Evolutionary conservation across 2,797 vertebrate species (phyloP).

Genomic region (Microctenopoma lineatum): DNA sequence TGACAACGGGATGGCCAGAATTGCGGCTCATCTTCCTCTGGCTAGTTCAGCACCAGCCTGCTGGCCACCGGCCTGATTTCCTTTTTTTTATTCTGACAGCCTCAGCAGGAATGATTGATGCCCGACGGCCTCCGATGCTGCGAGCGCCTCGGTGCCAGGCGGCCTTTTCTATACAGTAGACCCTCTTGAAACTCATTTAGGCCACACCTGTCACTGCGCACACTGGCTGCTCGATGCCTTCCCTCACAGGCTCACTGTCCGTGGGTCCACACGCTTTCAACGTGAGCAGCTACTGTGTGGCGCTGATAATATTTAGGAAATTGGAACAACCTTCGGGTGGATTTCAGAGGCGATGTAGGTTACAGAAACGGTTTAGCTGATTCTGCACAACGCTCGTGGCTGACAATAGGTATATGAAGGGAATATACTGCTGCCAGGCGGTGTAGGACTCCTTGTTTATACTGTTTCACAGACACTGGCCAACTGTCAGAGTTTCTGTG

Average conservation of each 20-base stretch:
- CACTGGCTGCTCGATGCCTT: constrained; percentile 22
- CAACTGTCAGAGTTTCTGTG: not conserved
- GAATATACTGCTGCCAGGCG: not conserved
- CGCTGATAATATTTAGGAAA: constrained; percentile 40
- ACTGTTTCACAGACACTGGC: constrained; percentile 2
- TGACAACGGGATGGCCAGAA: constrained; percentile 73
- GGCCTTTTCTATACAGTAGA: constrained; percentile 36
- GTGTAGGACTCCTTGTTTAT: constrained; percentile 5
- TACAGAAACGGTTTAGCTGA: constrained; percentile 32
- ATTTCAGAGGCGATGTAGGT: constrained; percentile 27
- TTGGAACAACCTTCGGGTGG: constrained; percentile 37
- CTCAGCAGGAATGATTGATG: constrained; percentile 79
- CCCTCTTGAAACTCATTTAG: constrained; percentile 55
- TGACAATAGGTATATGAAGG: constrained; percentile 3
- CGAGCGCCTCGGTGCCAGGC: constrained; percentile 53
- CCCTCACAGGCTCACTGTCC: constrained; percentile 6
- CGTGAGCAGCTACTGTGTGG: constrained; percentile 34
- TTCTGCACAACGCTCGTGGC: constrained; percentile 5
- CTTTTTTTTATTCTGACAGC: constrained; percentile 57
- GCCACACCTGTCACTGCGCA: constrained; percentile 51
- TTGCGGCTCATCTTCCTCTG: constrained; percentile 69
- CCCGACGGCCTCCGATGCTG: constrained; percentile 60
- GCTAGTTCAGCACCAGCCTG: constrained; percentile 71
- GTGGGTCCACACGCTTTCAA: not conserved
- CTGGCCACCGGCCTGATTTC: constrained; percentile 65